A percentile compares a stretch with the other conserved stretches of the same genome.
These are phyloP conservation scores for Gasterosteus nipponicus DNA, from an alignment of 2,113 vertebrate genomes.

Conservation along the genomic window DNA sequence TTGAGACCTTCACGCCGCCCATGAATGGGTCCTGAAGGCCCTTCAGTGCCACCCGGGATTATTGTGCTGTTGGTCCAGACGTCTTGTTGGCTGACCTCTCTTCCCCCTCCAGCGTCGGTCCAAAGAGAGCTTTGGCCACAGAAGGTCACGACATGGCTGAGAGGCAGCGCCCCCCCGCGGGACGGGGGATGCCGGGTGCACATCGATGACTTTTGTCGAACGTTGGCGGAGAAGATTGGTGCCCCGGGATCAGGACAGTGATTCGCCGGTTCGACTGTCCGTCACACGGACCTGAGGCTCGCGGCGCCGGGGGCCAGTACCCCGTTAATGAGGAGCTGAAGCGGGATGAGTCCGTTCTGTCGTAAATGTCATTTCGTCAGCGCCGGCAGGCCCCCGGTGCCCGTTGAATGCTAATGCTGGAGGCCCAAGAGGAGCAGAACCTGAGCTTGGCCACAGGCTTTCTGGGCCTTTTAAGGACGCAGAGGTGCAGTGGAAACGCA, in stretches of 20 bases:
- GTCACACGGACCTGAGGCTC: slow-evolving; percentile 19
- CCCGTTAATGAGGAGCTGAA: slow-evolving; percentile 54
- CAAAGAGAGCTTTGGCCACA: slow-evolving; percentile 26
- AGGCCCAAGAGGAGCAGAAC: slow-evolving; percentile 25
- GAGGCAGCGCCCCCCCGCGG: slow-evolving; percentile 14
- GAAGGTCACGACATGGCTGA: slow-evolving; percentile 33
- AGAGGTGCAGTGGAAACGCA: slow-evolving; percentile 14
- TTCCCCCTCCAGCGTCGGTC: not conserved
- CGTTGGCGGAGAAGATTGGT: slow-evolving; percentile 10
- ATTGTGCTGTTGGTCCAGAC: slow-evolving; percentile 19
- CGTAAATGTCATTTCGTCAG: slow-evolving; percentile 66
- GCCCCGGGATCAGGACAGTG: slow-evolving; percentile 28
- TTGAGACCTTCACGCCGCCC: slow-evolving; percentile 61
- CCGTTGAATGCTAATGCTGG: slow-evolving; percentile 45
- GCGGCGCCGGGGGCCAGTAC: slow-evolving; percentile 10
- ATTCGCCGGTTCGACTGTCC: slow-evolving; percentile 28
- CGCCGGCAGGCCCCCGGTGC: slow-evolving; percentile 27
- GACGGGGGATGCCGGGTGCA: slow-evolving; percentile 18
- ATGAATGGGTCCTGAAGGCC: slow-evolving; percentile 4
- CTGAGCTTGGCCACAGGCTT: slow-evolving; percentile 24
- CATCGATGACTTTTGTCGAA: slow-evolving; percentile 34
- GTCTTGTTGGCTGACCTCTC: not conserved
- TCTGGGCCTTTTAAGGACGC: slow-evolving; percentile 32
- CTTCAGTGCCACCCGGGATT: slow-evolving; percentile 5
- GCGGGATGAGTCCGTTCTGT: slow-evolving; percentile 28